Evolutionary conservation across 2,888 invertebrate genomes (phyloP), one percentile per base, ranked within the genome.

Genomic region (Thecophora atra): DNA sequence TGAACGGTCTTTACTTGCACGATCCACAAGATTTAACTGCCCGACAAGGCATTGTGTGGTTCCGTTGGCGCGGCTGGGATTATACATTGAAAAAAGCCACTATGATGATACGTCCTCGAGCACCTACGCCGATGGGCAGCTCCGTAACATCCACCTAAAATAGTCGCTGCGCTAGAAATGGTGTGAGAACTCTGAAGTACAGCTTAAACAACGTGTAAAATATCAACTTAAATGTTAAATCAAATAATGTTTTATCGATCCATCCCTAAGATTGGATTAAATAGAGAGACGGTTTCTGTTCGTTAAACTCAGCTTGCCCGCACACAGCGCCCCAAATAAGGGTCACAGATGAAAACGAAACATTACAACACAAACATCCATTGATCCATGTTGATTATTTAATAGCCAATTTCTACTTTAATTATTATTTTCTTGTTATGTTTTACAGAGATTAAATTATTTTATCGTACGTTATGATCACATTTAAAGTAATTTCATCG

Each of bases 31-130:
- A 96, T 87, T 89, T 95, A 75, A 95, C 95, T 63, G 95, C 95
- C 73, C 89, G 95, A 83, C 95, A 96, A 91, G 95, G 95, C 76
- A 96, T 96, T 79, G 96, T 96, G 7, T 96, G 96, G 96, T 96
- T 96, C 91, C 92, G 96, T 81, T 96, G 96, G 96, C 91, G 95
- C 87, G 96, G 96, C 70, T 96, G 96, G 96, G 96, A 96, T 87
- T 96, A 96, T 88, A 96, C 96, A 21, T 87, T 96, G 76, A 96
- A 95, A 87, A 91, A 91, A 80, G 94, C 96, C 1, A 91, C 91
- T 73, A 95, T 96, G 95, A 95, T 96, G 95, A 96, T 96, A 83
- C 93, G 94, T 84, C 96, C 96, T 52, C 79, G 85, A 26, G 81
- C 81, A 73, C 85, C 83, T 8, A 85, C 84, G 73, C 81, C 83